Evolutionary conservation across 1,140 invertebrate genomes (phyloP).

Genomic region (Drosophila kanapiae): DNA sequence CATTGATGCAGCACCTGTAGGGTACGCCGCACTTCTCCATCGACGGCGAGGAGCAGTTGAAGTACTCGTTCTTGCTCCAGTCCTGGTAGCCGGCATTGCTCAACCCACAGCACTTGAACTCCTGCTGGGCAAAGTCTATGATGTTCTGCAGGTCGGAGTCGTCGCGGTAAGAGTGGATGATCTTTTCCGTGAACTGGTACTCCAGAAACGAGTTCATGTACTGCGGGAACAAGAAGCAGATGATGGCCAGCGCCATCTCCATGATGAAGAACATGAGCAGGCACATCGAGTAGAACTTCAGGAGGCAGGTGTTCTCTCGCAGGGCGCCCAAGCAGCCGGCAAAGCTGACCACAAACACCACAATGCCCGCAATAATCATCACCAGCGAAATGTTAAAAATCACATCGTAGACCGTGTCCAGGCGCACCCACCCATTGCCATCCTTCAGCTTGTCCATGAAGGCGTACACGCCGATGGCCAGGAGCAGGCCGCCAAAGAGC

Average conservation of each 20-base stretch:
- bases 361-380: slow-evolving; percentile 93
- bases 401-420: slow-evolving; percentile 95
- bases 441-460: slow-evolving; percentile 95
- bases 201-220: slow-evolving; percentile 93
- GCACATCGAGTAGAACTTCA: slow-evolving; percentile 97
- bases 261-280: slow-evolving; percentile 95
- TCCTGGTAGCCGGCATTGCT: slow-evolving; percentile 96
- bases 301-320: slow-evolving; percentile 95
- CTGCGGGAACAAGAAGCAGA: slow-evolving; percentile 96
- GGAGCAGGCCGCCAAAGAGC: slow-evolving; percentile 95
- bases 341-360: slow-evolving; percentile 93
- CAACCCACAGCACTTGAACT: slow-evolving; percentile 96
- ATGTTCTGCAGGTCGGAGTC: slow-evolving; percentile 96
- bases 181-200: slow-evolving; percentile 94
- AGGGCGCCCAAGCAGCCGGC: slow-evolving; percentile 96
- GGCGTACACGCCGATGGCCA: slow-evolving; percentile 95
- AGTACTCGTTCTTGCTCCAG: slow-evolving; percentile 97
- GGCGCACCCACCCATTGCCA: slow-evolving; percentile 90
- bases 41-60: slow-evolving; percentile 95
- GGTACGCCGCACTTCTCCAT: slow-evolving; percentile 96
- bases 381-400: slow-evolving; percentile 96
- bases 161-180: slow-evolving; percentile 93
- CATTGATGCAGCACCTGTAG: slow-evolving; percentile 96
- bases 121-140: slow-evolving; percentile 97
- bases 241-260: slow-evolving; percentile 95